Base-by-base conservation (phyloP, 1,140 invertebrate species). In the Pseudachorutes palmiensis region DNA sequence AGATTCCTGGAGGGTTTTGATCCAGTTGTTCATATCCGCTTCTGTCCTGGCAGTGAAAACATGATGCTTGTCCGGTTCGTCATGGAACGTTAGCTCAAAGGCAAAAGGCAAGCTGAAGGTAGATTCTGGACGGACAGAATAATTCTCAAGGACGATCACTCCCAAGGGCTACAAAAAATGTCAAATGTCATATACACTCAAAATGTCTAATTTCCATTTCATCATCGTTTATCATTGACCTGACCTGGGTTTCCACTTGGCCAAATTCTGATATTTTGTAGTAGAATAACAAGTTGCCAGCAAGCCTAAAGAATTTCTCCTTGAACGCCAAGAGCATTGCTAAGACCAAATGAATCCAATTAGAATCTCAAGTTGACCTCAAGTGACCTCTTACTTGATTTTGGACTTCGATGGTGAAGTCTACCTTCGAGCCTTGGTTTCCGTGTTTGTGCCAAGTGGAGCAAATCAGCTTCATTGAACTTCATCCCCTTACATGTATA, bases 241-340 rank as follows among this genome's bases (percentile, higher is more conserved):
- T 68, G 72, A 79, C 78, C 72, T 79, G 75, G 63, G 79, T 80
- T 66, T 85, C 83, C 74, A 87, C 83, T 72, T 83, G 82, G 31
- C 86, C 86, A 74, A 83, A 76, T 72, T 87, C 85, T 77, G 82
- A 87, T 58, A 87, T 82, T 76, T 86, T 85, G 77, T 86, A 88
- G 76, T 88, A 88, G 78, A 88, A 88, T 48, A 88, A 76, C 67
- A 87, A 81, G 77, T 88, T 88, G 68, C 82, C 82, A 61, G 83
- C 82, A 14, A 88, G 76, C 72, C 86, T 85, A 75, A 88, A 88
- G 85, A 86, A 88, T 76, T 85, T 81, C 72, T 87, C 86, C 75
- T 87, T 87, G 73, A 83, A 88, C 36, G 57, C 45, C 30, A 51
- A n/a, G 22, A 14, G 57, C 24, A 55, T 51, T n/a, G n/a, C n/a